Conservation (phyloP, 2,797 vertebrate genomes). For the Lagorchestes hirsutus region DNA sequence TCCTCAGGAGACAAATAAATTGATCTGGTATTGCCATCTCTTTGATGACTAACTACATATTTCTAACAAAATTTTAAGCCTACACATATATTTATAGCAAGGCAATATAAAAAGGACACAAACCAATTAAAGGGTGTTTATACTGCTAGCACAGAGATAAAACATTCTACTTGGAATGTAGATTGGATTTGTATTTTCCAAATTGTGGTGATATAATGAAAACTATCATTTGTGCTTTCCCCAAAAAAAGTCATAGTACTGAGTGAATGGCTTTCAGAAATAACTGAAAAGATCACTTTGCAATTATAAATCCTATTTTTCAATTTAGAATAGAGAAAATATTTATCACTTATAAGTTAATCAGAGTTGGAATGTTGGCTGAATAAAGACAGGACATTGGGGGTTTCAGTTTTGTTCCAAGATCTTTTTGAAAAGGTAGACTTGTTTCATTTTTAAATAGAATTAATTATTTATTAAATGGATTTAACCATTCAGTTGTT, state of each 20-base stretch:
- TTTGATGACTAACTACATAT: background rate
- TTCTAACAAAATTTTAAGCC: background rate
- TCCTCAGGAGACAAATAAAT: background rate
- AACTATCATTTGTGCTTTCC: background rate
- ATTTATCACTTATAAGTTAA: constrained; percentile 16
- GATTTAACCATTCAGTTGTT: background rate
- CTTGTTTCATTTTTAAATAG: background rate
- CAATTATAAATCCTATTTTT: background rate
- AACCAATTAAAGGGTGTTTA: background rate
- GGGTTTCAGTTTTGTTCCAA: background rate
- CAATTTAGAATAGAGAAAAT: constrained; percentile 6
- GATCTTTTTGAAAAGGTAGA: background rate
- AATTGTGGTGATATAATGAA: background rate
- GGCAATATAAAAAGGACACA: background rate
- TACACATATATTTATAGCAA: background rate
- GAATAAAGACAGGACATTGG: background rate
- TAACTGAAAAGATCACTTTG: background rate
- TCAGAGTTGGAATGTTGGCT: background rate
- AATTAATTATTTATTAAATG: background rate
- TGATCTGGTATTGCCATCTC: background rate
- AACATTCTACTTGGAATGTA: background rate
- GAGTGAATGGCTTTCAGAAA: background rate
- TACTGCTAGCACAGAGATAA: background rate
- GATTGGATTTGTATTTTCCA: background rate
- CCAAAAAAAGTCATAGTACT: background rate